Evolutionary conservation across 2,113 vertebrate genomes (phyloP), one percentile per base, ranked within the genome.

Genomic region (Coptodon bakossiorum): DNA sequence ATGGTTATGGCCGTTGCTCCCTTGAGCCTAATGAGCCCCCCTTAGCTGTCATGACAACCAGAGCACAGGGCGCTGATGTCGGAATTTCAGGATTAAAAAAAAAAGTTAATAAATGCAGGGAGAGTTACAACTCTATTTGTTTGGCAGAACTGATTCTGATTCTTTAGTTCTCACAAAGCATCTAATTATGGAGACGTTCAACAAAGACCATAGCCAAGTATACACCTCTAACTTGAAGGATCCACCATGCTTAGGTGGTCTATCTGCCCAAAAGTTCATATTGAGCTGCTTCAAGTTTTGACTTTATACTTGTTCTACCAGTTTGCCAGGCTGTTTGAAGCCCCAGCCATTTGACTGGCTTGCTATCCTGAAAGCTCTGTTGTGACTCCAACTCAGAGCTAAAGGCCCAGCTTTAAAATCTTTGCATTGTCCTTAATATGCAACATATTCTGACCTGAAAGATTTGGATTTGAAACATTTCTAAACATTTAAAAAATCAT

Each of bases 41-140:
- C 45, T 80, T 86, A 61, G 66, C 45, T 90, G 90, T 73, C 86
- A 88, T 92, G 83, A 78, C 87, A 89, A 84, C 85, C 68, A 3
- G 36, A 81, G 56, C 53, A 61, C 52, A 12, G 76, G 59, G 57
- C 22, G 5, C 22, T 16, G 29, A 83, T 48, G 59, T 9, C 0
- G 59, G 31, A 61, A 34, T 81, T 68, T 82, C 11, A 45, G 14
- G 31, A 71, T 17, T 4, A 0, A 14, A 13, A 8, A 66, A 66
- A 81, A 36, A 19, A 14, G 17, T 45, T 31, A 8, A 66, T 22
- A 48, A 10, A 66, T 78, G 45, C 2, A 50, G 10, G 24, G 16
- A 76, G 71, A 48, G 40, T 76, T 48, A 48, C 13, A 48, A 10
- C 2, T 48, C 24, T 5, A 2, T 76, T 48, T 48, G 3, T 76